Base-by-base conservation (phyloP, 2,113 vertebrate species). In the Pyrgilauda ruficollis region DNA sequence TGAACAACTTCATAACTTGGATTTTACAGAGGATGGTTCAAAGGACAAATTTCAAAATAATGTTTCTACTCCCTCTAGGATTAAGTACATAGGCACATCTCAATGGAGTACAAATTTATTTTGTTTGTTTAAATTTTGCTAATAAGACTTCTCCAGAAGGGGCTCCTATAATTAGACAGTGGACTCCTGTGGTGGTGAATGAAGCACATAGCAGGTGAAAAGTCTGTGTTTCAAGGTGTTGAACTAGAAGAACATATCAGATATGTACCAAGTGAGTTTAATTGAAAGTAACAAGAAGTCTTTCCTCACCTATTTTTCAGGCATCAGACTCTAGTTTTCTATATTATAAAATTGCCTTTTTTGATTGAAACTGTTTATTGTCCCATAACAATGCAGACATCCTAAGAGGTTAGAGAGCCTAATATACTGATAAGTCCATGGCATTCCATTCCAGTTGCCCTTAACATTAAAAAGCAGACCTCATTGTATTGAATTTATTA, bases 61-160 rank as follows among this genome's bases (percentile, higher is more conserved):
- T 89, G 37, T 91, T 97, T 95, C 68, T 49, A 74, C 78, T 97
- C 69, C 56, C 81, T 33, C 75, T 95, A 87, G 30, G 73, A 35
- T 78, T 81, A 92, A 96, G 31, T 87, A 66, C 44, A 95, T 30
- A 95, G 62, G 15, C 77, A 89, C 4, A 79, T 95, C 93, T 97
- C 94, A 91, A 13, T 1, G 7, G 81, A 88, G 33, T 85, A 93
- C 84, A 96, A 97, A 96, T 95, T 94, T 64, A 53, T 64, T 94
- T 56, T 90, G 37, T 94, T 95, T 93, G 41, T 46, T 85, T 95
- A 78, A 84, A 72, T 61, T 70, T 82, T 95, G 35, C 41, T 95
- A 70, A 82, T 86, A 95, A 86, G 53, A 28, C 22, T 84, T 78
- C 74, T 92, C 50, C 59, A 59, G 84, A 88, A 94, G 15, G 49